Evolutionary conservation across 1,140 invertebrate genomes (phyloP), one percentile per base, ranked within the genome.

Genomic region (Apis cerana): DNA sequence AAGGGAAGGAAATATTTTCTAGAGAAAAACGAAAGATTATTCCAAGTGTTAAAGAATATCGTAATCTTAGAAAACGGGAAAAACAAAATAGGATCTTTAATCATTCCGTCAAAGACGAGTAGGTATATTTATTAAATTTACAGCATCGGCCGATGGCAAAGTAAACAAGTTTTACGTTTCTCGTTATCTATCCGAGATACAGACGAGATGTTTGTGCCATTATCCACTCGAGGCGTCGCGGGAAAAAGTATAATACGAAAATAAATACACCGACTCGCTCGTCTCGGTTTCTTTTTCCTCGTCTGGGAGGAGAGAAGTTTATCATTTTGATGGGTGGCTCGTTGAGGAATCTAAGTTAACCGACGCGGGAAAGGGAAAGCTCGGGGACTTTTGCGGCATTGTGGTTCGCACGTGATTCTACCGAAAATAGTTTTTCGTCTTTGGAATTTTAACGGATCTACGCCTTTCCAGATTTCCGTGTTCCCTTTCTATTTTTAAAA

Each of bases 231-330:
- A 52, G 33, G 33, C 33, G 33, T 43, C 54, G 48, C 62, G 68
- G 74, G 76, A 70, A 69, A 62, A 80, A 74, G 69, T 80, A 68
- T 70, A 74, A 64, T 84, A 84, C 70, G 82, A 82, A 87, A 83
- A 86, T 87, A 88, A 86, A 85, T 77, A 59, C 61, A 70, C 67
- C 56, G 65, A 85, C 65, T 54, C 69, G 64, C 74, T 48, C n/a
- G 52, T 17, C 80, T 21, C 21, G 75, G 43, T 77, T 78, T 83
- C 64, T 85, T 83, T 79, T 69, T 69, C 33, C 33, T 43, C 33
- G 33, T 43, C 33, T 59, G 54, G 75, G 74, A 71, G 64, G 54
- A 82, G 81, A 56, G 82, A 71, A 80, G 77, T 84, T 72, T 68
- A 74, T 84, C 82, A 84, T 83, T 84, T 85, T 84, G 81, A 82